Evolutionary conservation across 2,888 invertebrate species (phyloP), one percentile per base, ranked within the genome.

Genomic region (Hirtodrosophila duncani): DNA sequence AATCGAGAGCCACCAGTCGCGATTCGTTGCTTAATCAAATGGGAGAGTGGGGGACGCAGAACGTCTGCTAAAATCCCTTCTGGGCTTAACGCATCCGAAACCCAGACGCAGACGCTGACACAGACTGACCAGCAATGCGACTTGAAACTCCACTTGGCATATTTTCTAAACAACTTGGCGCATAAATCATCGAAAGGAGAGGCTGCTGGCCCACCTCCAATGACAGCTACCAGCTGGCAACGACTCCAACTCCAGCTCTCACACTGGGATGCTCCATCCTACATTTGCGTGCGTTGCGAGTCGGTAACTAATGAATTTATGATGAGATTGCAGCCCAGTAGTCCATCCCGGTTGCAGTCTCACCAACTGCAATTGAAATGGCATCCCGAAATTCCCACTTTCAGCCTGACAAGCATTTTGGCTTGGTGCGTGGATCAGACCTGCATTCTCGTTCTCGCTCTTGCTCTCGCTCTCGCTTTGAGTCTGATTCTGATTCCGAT

Each of bases 271-370:
- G 26, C 9, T 37, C 30, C 43, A 16, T 23, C 37, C 36, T 21
- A 11, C 24, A 36, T 17, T 39, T 45, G 33, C 36, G 61, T 58
- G 39, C 70, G 71, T 67, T 78, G 78, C 75, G 75, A 78, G 68
- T 57, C 62, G 44, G 70, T 64, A 78, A 70, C 77, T 75, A 78
- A 78, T 78, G 79, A 79, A 78, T 78, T 78, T 78, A 78, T 78
- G 77, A 78, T 78, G 77, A 78, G 77, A 72, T 79, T 78, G 63
- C n/a, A 64, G 59, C 64, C 71, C 67, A 70, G 67, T 70, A 71
- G 71, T 71, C 39, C 43, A 29, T 71, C 39, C 43, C 23, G 43
- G 30, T 44, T 16, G 9, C 27, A 26, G 38, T 33, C 17, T 29
- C 30, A 53, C 9, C 29, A 27, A 16, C 36, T 57, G 52, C 56